These are phyloP conservation scores for Oreochromis tanganicae DNA, from an alignment of 2,113 vertebrate species.

Conservation along the genomic window DNA sequence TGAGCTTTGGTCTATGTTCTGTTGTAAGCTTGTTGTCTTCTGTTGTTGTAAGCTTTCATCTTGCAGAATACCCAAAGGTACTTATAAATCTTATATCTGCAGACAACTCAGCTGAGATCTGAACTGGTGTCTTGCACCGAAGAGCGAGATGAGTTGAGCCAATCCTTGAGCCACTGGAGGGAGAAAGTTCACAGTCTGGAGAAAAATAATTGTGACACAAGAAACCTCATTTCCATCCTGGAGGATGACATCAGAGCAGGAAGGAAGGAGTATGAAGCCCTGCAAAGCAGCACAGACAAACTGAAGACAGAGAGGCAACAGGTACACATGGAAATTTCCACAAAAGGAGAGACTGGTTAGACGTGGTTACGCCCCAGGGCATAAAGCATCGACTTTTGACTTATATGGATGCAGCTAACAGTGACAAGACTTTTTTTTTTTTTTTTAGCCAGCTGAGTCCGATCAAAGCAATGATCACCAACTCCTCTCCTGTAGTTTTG, in stretches of 20 bases:
- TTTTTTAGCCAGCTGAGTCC: neutral
- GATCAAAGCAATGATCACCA: neutral
- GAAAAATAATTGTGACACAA: constrained; percentile 58
- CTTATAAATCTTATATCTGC: neutral
- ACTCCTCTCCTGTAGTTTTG: neutral
- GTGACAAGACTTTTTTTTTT: neutral
- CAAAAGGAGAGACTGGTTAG: neutral
- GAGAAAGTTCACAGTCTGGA: constrained; percentile 71
- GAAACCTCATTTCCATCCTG: constrained; percentile 65
- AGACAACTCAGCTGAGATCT: constrained; percentile 65
- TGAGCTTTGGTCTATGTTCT: neutral
- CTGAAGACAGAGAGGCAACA: constrained; percentile 65
- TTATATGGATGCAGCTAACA: neutral
- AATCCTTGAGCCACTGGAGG: constrained; percentile 66
- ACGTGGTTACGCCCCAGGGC: neutral
- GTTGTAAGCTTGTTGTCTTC: neutral
- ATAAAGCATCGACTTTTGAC: rapidly evolving
- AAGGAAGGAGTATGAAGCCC: constrained; percentile 59
- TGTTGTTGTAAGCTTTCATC: neutral
- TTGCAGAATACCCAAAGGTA: neutral
- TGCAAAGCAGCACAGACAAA: constrained; percentile 52
- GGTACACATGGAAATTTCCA: neutral
- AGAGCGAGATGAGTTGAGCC: constrained; percentile 70
- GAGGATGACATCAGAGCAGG: constrained; percentile 73
- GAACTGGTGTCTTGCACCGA: constrained; percentile 73